Conservation (phyloP, 2,888 invertebrate genomes). For the Cryptocheilus praepositus region DNA sequence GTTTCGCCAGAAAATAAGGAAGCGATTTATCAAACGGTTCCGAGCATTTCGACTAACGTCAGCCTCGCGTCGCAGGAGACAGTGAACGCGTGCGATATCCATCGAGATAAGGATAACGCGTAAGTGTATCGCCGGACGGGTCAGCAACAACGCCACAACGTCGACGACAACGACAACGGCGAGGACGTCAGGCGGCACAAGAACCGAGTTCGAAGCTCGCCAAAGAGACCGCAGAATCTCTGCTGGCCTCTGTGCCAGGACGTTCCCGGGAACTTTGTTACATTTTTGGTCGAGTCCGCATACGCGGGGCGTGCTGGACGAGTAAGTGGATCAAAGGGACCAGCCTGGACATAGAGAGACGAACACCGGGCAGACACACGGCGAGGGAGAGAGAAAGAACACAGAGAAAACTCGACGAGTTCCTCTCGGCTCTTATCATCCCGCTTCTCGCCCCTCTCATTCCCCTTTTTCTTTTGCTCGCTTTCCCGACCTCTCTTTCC, state of each 20-base stretch:
- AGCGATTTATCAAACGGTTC: too few species aligned
- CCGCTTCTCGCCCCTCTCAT: neutral
- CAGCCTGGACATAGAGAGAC: constrained; percentile 29
- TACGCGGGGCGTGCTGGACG: constrained; percentile 56
- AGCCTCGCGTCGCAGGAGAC: too few species aligned
- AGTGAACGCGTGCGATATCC: too few species aligned
- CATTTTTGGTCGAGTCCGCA: constrained; percentile 69
- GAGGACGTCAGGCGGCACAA: constrained; percentile 51
- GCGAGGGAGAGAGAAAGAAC: constrained; percentile 38
- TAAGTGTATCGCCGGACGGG: neutral
- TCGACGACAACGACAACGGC: constrained; percentile 24
- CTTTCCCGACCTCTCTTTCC: neutral
- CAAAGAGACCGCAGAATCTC: constrained; percentile 73
- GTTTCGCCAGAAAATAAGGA: too few species aligned
- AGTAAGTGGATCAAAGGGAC: constrained; percentile 70
- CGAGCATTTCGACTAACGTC: too few species aligned
- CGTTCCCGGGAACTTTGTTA: constrained; percentile 69
- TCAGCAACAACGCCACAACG: constrained; percentile 18
- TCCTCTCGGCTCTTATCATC: constrained; percentile 15
- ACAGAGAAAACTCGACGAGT: constrained; percentile 13
- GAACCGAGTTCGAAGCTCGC: constrained; percentile 59
- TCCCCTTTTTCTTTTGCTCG: neutral
- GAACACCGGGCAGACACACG: constrained; percentile 7
- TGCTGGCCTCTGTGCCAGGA: constrained; percentile 55
- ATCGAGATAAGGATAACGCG: too few species aligned